Evolutionary conservation across 2,113 vertebrate species (phyloP), one percentile per base, ranked within the genome.

Genomic region (Corythornis vintsioides): DNA sequence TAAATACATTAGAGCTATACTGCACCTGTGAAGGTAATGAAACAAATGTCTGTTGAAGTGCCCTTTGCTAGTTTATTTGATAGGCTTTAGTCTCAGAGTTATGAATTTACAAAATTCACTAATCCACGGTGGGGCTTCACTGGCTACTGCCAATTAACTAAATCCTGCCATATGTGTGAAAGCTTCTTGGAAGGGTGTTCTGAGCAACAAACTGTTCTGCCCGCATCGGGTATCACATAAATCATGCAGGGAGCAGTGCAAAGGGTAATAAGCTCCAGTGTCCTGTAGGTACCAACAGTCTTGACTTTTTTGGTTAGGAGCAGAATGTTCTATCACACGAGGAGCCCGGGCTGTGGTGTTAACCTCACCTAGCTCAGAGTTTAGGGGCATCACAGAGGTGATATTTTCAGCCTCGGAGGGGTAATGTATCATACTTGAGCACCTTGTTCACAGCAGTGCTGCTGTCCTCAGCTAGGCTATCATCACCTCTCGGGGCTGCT

Each of bases 391-490:
- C 2, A 0, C 65, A 67, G 88, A 91, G 92, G 93, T 94, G 96
- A 74, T 95, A 67, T 86, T 94, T 95, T 88, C 61, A 94, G 96
- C 96, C 96, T 93, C 35, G 48, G 29, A 86, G 94, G 92, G 86
- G 91, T 91, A 94, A 95, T 94, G 96, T 86, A 94, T 96, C 96
- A 95, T 95, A 71, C 86, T 75, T 86, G 92, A 95, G 94, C 93
- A 95, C 93, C 93, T 96, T 96, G 94, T 94, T 95, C 94, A 96
- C 94, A 94, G 92, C 83, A 92, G 64, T 65, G 83, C 88, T 91
- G 80, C 79, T 64, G 86, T 83, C 88, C 90, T 81, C 88, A 91
- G 94, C 95, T 72, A 91, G 88, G 80, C 80, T 94, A 91, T 96
- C 96, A 95, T 95, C 93, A 90, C 76, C 94, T 92, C 88, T 90